These are phyloP conservation scores for Temnothorax rugatulus DNA, from an alignment of 2,888 invertebrate genomes.

Conservation along the genomic window DNA sequence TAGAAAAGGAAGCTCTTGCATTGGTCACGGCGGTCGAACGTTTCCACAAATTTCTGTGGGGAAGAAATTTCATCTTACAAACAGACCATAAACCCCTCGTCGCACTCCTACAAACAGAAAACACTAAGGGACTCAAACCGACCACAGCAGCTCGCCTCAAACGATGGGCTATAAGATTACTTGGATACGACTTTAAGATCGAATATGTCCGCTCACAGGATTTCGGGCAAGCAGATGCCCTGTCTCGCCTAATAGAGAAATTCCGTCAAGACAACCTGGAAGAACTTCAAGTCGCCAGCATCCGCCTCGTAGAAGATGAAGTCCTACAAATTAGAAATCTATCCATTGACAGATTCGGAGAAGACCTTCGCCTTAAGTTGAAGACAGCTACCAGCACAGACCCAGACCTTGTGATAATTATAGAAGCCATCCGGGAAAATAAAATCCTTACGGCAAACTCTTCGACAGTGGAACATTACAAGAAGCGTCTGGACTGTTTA, in stretches of 20 bases:
- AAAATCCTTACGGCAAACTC: background rate
- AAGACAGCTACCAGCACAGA: background rate
- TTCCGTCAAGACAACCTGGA: background rate
- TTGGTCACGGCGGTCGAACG: background rate
- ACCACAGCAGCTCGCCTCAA: background rate
- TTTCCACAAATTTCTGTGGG: background rate
- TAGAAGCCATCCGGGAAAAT: background rate
- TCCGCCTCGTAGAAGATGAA: background rate
- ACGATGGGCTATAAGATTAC: background rate
- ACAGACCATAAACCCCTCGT: slow-evolving; percentile 18
- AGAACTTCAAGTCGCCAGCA: background rate
- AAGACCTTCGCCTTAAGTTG: background rate
- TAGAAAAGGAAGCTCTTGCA: slow-evolving; percentile 5
- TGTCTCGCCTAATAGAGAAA: slow-evolving; percentile 7
- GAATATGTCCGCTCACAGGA: background rate
- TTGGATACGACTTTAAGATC: slow-evolving; percentile 2
- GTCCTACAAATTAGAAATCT: background rate
- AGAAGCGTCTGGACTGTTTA: background rate
- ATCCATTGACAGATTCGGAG: background rate
- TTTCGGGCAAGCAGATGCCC: slow-evolving; percentile 5
- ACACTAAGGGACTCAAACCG: slow-evolving; percentile 9
- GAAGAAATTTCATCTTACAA: background rate
- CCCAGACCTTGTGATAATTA: background rate
- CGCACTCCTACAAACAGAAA: background rate
- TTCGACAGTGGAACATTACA: background rate